Percentiles rank a stretch among this genome's conserved stretches.
Evolutionary conservation across 1,140 invertebrate genomes (phyloP).

Genomic region (Drosophila yakuba): DNA sequence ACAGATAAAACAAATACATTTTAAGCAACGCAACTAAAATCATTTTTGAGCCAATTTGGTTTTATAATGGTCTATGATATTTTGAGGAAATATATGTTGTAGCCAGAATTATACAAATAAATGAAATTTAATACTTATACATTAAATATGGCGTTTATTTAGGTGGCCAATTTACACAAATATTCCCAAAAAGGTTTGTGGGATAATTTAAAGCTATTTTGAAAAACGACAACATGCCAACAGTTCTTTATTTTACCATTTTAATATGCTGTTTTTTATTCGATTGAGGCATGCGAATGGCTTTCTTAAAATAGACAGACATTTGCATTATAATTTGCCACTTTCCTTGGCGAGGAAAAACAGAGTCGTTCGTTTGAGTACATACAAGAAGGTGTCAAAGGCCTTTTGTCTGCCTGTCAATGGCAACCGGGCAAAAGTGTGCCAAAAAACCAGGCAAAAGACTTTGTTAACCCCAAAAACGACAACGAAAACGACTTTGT

Average conservation of each 20-base stretch:
- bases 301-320: constrained; percentile 32
- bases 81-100: too few species aligned
- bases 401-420: constrained; percentile 79
- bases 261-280: constrained; percentile 6
- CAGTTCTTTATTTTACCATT: background rate
- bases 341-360: background rate
- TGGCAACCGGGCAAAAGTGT: constrained; percentile 69
- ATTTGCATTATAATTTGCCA: constrained; percentile 73
- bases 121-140: too few species aligned
- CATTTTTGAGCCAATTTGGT: too few species aligned
- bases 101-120: too few species aligned
- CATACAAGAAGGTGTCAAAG: constrained; percentile 68
- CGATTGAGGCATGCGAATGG: constrained; percentile 3
- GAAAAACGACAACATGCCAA: background rate
- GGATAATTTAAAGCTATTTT: too few species aligned
- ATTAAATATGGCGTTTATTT: too few species aligned
- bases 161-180: too few species aligned
- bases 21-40: background rate
- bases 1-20: background rate
- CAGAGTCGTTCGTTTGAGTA: constrained; percentile 14
- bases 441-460: constrained; percentile 65
- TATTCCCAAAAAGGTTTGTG: too few species aligned
- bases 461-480: constrained; percentile 68
- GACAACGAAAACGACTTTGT: constrained; percentile 33
- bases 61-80: too few species aligned